phyloP scores from a whole-genome alignment of 2,888 invertebrate genomes.

The Platerodrilus igneus region DNA sequence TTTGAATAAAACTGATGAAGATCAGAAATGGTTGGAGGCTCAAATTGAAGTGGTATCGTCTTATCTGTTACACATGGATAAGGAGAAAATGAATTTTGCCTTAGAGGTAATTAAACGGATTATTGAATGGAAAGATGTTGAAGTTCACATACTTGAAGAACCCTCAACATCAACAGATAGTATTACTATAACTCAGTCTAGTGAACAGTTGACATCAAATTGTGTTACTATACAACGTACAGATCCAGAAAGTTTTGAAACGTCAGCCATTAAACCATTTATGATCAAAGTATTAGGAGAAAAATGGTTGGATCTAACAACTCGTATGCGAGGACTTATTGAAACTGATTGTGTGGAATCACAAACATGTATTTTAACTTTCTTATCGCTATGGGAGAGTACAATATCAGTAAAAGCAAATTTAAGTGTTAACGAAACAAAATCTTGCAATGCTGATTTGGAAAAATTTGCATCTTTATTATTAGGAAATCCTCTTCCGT shows the following conservation, averaged over 20 bases:
- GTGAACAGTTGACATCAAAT: slow-evolving; percentile 26
- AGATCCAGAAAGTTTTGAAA: slow-evolving; percentile 79
- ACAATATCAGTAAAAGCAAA: slow-evolving; percentile 88
- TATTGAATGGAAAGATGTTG: slow-evolving; percentile 83
- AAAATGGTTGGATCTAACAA: slow-evolving; percentile 78
- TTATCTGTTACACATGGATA: slow-evolving; percentile 62
- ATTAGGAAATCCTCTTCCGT: slow-evolving; percentile 66
- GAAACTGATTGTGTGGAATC: slow-evolving; percentile 58
- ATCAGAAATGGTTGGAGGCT: slow-evolving; percentile 79
- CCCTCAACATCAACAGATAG: slow-evolving; percentile 41
- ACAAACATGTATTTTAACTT: slow-evolving; percentile 72
- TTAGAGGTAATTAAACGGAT: slow-evolving; percentile 81
- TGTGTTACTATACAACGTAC: slow-evolving; percentile 63
- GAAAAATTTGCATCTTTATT: slow-evolving; percentile 72
- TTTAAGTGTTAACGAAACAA: slow-evolving; percentile 82
- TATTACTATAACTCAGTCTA: slow-evolving; percentile 34
- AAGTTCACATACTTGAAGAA: slow-evolving; percentile 77
- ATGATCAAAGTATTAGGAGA: slow-evolving; percentile 81
- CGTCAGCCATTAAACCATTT: slow-evolving; percentile 79
- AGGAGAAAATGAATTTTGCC: slow-evolving; percentile 74
- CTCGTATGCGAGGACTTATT: slow-evolving; percentile 60
- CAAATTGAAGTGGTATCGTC: slow-evolving; percentile 69
- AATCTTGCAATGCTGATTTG: slow-evolving; percentile 81
- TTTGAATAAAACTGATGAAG: slow-evolving; percentile 69
- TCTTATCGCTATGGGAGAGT: slow-evolving; percentile 82